Evolutionary conservation across 2,113 vertebrate species (phyloP).

Genomic region (Alaudala cheleensis): DNA sequence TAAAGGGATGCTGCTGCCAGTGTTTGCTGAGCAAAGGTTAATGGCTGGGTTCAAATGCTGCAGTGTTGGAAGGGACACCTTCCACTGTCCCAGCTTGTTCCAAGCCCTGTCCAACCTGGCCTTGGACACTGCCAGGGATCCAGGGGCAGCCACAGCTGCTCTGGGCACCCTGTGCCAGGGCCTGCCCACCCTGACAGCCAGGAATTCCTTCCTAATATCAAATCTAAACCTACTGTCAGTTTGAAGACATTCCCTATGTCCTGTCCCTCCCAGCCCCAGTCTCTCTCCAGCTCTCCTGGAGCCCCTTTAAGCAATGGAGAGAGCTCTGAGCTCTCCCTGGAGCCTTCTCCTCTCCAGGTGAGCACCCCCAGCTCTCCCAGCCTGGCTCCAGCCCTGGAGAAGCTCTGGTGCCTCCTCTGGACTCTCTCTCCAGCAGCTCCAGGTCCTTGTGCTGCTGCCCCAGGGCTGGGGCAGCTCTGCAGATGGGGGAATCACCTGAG

Average conservation of each 20-base stretch:
- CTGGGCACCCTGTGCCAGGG: background rate
- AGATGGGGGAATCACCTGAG: background rate
- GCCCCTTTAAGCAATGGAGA: no score
- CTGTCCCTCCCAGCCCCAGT: background rate
- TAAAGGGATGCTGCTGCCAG: background rate
- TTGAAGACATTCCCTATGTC: background rate
- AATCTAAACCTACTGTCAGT: background rate
- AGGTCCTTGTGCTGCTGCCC: background rate
- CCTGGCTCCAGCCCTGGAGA: background rate
- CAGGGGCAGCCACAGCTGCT: background rate
- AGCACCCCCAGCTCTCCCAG: background rate
- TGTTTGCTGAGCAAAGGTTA: background rate
- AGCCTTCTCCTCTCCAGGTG: background rate
- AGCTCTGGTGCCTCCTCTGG: background rate
- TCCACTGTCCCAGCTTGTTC: background rate
- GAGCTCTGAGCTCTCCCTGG: background rate
- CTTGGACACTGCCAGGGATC: background rate
- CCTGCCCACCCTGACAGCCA: rapidly evolving
- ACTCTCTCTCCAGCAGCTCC: background rate
- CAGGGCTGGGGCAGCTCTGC: background rate
- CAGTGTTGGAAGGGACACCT: background rate
- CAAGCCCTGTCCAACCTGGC: background rate
- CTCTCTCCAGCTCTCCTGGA: no score
- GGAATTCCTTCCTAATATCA: background rate
- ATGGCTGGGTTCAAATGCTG: background rate